Evolutionary conservation across 2,113 vertebrate species (phyloP).

Genomic region (Bubo blakistoni): DNA sequence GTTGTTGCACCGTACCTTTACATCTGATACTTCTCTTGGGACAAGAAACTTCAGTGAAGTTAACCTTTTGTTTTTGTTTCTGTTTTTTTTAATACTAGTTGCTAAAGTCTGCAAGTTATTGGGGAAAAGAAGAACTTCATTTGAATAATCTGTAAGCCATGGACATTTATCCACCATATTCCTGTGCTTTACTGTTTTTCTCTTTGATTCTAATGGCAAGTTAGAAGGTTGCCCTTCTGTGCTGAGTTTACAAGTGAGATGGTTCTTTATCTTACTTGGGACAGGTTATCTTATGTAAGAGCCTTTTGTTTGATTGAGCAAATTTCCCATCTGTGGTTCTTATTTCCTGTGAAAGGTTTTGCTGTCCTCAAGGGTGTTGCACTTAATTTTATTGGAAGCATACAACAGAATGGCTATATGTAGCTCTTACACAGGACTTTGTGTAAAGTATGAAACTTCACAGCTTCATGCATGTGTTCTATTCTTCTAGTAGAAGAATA

Average conservation of each 20-base stretch:
- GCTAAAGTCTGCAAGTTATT: background rate
- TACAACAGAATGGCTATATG: background rate
- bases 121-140: background rate
- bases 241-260: background rate
- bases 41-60: background rate
- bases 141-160: background rate
- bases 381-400: background rate
- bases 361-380: background rate
- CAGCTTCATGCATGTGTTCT: background rate
- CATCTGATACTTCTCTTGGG: background rate
- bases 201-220: background rate
- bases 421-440: background rate
- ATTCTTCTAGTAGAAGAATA: background rate
- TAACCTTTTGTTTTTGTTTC: background rate
- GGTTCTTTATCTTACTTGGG: background rate
- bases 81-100: background rate
- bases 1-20: background rate
- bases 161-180: background rate
- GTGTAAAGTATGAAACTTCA: background rate
- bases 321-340: background rate
- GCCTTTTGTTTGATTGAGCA: background rate
- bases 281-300: background rate
- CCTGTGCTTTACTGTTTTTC: background rate
- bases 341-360: background rate
- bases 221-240: background rate